Conservation (phyloP, 2,113 vertebrate species). For the Galeopterus variegatus region DNA sequence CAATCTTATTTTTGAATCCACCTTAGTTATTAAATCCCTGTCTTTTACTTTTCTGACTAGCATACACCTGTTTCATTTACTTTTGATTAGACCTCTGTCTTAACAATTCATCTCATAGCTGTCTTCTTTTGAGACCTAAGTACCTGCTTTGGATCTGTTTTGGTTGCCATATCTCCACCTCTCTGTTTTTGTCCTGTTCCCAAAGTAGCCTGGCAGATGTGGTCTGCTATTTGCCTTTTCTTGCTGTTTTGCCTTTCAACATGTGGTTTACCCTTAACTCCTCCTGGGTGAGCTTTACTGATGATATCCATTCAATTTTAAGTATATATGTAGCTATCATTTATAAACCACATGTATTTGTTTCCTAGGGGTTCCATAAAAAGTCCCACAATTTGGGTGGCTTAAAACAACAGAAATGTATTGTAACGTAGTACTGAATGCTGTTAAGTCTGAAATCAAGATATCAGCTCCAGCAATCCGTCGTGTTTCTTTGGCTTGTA, state of each 20-base stretch:
- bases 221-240: neutral
- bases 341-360: neutral
- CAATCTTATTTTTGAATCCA: neutral
- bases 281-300: neutral
- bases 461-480: neutral
- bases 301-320: neutral
- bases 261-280: neutral
- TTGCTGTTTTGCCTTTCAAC: neutral
- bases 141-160: neutral
- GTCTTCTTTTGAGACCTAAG: accelerated
- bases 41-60: neutral
- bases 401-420: neutral
- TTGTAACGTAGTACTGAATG: neutral
- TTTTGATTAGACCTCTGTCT: neutral
- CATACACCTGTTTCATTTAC: neutral
- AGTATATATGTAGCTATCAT: neutral
- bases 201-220: accelerated
- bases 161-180: neutral
- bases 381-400: accelerated
- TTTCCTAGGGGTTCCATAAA: neutral
- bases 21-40: neutral
- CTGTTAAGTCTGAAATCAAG: neutral
- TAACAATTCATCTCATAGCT: neutral
- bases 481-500: neutral
- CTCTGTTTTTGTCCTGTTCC: neutral